Evolutionary conservation across 92 coral and sea anemone genomes (phyloP).

Genomic region (Paragorgia papillata): DNA sequence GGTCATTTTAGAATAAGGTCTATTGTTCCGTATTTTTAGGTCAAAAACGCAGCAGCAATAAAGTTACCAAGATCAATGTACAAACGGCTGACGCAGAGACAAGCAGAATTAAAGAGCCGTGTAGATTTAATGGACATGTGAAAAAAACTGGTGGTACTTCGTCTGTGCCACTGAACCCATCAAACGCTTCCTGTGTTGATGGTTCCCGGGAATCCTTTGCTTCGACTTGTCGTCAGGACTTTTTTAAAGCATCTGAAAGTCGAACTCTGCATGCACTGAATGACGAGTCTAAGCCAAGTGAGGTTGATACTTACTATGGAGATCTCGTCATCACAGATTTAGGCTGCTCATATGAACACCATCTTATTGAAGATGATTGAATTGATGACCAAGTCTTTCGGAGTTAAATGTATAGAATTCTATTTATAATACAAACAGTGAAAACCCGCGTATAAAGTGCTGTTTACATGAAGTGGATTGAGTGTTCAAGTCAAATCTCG

Average conservation of each 20-base stretch:
- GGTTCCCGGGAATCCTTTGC: neutral
- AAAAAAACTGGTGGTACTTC: neutral
- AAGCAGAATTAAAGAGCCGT: neutral
- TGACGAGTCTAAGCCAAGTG: neutral
- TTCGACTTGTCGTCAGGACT: slow-evolving; percentile 6
- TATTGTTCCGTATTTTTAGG: no score
- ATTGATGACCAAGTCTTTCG: no score
- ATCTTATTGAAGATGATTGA: neutral
- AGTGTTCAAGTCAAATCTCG: no score
- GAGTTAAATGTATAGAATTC: no score
- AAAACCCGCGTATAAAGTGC: no score
- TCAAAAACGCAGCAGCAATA: slow-evolving; percentile 18
- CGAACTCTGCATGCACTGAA: neutral
- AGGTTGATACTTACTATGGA: slow-evolving; percentile 3
- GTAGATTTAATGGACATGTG: neutral
- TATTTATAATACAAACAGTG: no score
- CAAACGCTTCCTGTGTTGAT: neutral
- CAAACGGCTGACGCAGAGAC: slow-evolving; percentile 14
- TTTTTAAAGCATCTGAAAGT: neutral
- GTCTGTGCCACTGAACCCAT: neutral
- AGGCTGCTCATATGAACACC: slow-evolving; percentile 15
- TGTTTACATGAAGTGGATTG: no score
- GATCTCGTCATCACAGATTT: slow-evolving; percentile 34
- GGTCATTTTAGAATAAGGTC: no score
- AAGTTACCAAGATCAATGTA: slow-evolving; percentile 33